Base-by-base conservation (phyloP, 2,888 invertebrate species). In the Eristalis pertinax region DNA sequence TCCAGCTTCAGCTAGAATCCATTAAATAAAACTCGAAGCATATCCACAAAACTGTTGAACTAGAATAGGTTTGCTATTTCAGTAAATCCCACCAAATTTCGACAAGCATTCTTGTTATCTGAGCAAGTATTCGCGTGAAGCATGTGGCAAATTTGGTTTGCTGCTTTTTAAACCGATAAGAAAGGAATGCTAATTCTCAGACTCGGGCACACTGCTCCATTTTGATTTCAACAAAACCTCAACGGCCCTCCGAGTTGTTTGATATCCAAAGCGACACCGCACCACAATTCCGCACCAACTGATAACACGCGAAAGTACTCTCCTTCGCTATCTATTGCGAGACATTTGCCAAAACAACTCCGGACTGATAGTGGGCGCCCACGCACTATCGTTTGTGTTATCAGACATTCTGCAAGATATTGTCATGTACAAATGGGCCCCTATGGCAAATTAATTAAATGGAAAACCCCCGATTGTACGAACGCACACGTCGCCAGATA, bases 381-480 rank as follows among this genome's bases (percentile, higher is more conserved):
- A n/a, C 43, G 43, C 50, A 19, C 19, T 50, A 50, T 50, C 50
- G 50, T 2, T 19, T n/a, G 5, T 50, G 50, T 50, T 50, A 50
- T 50, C 50, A 50, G 50, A 50, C 50, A 50, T 2, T 10, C n/a
- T 8, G 8, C 50, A 19, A 19, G 50, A 19, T 19, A 50, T 50
- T 50, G 50, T 19, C n/a, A 7, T n/a, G 19, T 50, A 50, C 50
- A 50, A 50, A 50, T 50, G 50, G n/a, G 50, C 50, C 50, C 50
- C n/a, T 50, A 50, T 50, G 50, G 50, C 50, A 50, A 50, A 50
- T 50, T 50, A 50, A 50, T 50, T 50, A 50, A 50, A 50, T 50
- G 50, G 50, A 50, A 50, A 50, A 50, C n/a, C 50, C 50, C 50
- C 19, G 8, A 8, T 1, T 19, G n/a, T n/a, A 43, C 43, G 43